phyloP scores from a whole-genome alignment of 2,888 invertebrate genomes.

The Ernsta delagoae region DNA sequence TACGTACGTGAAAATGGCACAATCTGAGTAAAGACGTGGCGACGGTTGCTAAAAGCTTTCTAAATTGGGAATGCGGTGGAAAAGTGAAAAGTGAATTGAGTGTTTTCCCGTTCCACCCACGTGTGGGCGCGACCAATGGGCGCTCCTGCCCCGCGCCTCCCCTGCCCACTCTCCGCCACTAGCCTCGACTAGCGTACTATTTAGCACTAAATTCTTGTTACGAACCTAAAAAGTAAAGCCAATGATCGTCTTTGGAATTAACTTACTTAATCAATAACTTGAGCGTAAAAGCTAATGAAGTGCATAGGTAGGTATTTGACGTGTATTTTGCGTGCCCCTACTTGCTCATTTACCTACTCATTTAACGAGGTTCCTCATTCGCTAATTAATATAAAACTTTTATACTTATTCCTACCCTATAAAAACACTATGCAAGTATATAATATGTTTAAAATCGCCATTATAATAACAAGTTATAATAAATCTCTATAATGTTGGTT shows the following conservation, averaged over 20 bases:
- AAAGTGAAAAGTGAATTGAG: constrained; percentile 54
- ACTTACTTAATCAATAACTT: too few species aligned
- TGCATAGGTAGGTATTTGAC: background rate
- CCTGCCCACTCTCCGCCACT: constrained; percentile 47
- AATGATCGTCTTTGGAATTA: background rate
- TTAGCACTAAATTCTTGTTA: constrained; percentile 17
- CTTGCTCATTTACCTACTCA: too few species aligned
- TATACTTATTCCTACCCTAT: too few species aligned
- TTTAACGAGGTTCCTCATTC: too few species aligned
- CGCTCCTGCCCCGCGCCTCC: constrained; percentile 51
- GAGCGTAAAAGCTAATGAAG: background rate
- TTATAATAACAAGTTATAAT: too few species aligned
- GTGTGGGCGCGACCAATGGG: constrained; percentile 79
- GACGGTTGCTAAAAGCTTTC: constrained; percentile 75
- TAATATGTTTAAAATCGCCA: too few species aligned
- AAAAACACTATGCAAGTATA: too few species aligned
- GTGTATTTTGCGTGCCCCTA: too few species aligned
- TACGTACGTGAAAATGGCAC: constrained; percentile 46
- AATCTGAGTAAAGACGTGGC: constrained; percentile 25
- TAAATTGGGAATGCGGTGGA: constrained; percentile 63
- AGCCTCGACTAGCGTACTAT: constrained; percentile 49
- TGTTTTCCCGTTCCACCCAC: constrained; percentile 73
- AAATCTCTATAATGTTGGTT: too few species aligned
- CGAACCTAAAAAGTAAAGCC: background rate
- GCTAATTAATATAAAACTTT: too few species aligned